Evolutionary conservation across 2,888 invertebrate species (phyloP).

Genomic region (Phania funesta): DNA sequence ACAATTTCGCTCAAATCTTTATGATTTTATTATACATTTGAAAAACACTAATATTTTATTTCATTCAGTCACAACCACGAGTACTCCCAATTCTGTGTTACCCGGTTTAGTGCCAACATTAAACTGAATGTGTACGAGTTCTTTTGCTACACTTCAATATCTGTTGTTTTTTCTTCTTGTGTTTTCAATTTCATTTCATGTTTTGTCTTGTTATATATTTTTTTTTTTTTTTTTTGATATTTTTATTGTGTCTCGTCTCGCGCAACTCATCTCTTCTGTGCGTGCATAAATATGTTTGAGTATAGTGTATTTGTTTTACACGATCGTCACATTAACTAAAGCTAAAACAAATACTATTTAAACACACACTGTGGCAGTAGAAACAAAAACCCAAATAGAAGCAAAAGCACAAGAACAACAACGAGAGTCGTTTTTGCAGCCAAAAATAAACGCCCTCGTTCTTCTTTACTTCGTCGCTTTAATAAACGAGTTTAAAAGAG

Average conservation of each 20-base stretch:
- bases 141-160: slow-evolving; percentile 76
- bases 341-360: slow-evolving; percentile 60
- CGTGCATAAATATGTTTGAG: slow-evolving; percentile 45
- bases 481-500: slow-evolving; percentile 1
- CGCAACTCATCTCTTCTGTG: slow-evolving; percentile 52
- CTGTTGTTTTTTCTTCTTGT: slow-evolving; percentile 64
- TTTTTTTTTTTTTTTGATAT: too few relatives aligned
- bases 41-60: background rate
- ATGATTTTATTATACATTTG: background rate
- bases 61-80: slow-evolving; percentile 37
- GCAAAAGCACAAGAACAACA: slow-evolving; percentile 32
- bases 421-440: background rate
- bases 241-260: slow-evolving; percentile 61
- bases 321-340: slow-evolving; percentile 64
- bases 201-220: slow-evolving; percentile 65
- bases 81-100: slow-evolving; percentile 76
- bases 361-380: background rate
- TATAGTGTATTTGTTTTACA: slow-evolving; percentile 47
- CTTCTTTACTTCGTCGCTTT: background rate
- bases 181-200: slow-evolving; percentile 60
- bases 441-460: slow-evolving; percentile 33
- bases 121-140: slow-evolving; percentile 80
- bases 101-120: slow-evolving; percentile 80
- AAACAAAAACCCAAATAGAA: background rate
- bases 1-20: background rate